A percentile compares a stretch with the other conserved stretches of the same genome.
Conservation (phyloP, 2,888 invertebrate species). For the Drosophila neutralis region DNA sequence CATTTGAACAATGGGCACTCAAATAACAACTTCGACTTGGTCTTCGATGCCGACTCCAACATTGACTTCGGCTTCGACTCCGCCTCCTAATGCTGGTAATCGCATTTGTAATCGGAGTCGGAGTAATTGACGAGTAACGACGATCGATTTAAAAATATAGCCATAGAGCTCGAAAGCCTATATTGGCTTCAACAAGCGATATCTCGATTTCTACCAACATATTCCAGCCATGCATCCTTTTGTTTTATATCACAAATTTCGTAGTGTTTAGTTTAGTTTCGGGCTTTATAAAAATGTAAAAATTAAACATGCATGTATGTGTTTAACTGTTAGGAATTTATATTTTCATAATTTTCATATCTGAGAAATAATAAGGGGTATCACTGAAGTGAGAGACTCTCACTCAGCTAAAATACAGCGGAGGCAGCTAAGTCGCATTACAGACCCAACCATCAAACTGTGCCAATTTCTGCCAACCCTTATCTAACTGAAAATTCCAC, state of each 20-base stretch:
- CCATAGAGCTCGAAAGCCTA: not conserved
- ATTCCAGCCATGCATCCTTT: not conserved
- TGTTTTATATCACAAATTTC: not conserved
- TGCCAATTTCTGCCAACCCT: constrained; percentile 7
- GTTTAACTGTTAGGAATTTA: not conserved
- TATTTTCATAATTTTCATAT: not conserved
- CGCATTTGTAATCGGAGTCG: constrained; percentile 24
- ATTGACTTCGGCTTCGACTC: not conserved
- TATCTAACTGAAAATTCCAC: constrained; percentile 2
- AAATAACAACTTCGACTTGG: constrained; percentile 15
- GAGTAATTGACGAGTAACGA: constrained; percentile 31
- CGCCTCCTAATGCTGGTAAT: constrained; percentile 7
- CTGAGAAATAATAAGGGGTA: not conserved
- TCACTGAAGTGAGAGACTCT: not conserved
- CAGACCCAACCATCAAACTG: not conserved
- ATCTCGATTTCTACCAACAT: not conserved
- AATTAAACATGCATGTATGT: not conserved
- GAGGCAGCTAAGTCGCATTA: not conserved
- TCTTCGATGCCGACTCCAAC: not conserved
- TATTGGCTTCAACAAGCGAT: not conserved
- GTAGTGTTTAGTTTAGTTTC: not conserved
- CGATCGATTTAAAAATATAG: constrained; percentile 16
- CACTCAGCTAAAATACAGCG: not conserved
- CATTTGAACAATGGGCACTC: constrained; percentile 47
- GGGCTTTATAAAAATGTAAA: not conserved